A percentile compares a stretch with the other conserved stretches of the same genome.
phyloP scores from a whole-genome alignment of 2,888 invertebrate genomes.

The Monochamus alternatus region DNA sequence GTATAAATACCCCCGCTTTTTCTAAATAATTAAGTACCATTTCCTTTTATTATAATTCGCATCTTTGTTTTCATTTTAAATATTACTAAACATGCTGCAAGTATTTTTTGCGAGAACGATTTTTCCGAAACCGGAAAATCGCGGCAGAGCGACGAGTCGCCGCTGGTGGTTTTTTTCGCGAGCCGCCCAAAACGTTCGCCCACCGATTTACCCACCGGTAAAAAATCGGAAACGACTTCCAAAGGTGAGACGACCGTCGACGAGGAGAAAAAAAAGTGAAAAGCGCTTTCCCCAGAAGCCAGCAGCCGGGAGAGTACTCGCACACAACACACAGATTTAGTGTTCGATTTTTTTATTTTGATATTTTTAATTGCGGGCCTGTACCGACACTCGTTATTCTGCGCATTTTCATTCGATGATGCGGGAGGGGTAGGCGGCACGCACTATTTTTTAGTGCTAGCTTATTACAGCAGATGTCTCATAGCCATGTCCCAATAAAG shows the following conservation, averaged over 20 bases:
- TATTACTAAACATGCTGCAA: neutral
- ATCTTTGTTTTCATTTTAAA: too few species aligned
- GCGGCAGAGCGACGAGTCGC: slow-evolving; percentile 15
- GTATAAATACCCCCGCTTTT: too few species aligned
- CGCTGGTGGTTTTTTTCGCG: slow-evolving; percentile 17
- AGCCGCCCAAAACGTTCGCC: slow-evolving; percentile 15
- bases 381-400: slow-evolving; percentile 73
- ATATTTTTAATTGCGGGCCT: slow-evolving; percentile 75
- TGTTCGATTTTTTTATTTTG: slow-evolving; percentile 71
- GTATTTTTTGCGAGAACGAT: neutral
- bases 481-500: slow-evolving; percentile 74
- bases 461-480: slow-evolving; percentile 79
- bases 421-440: slow-evolving; percentile 72
- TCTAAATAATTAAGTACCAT: too few species aligned
- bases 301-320: slow-evolving; percentile 48
- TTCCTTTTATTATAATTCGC: too few species aligned
- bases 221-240: slow-evolving; percentile 14
- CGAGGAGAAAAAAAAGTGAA: slow-evolving; percentile 31
- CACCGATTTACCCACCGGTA: slow-evolving; percentile 17
- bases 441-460: slow-evolving; percentile 79
- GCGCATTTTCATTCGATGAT: slow-evolving; percentile 75
- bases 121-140: neutral
- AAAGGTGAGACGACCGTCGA: slow-evolving; percentile 18
- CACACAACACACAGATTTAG: slow-evolving; percentile 51
- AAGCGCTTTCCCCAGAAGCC: slow-evolving; percentile 43